phyloP scores from a whole-genome alignment of 2,888 invertebrate genomes.

The Graphium colonna region DNA sequence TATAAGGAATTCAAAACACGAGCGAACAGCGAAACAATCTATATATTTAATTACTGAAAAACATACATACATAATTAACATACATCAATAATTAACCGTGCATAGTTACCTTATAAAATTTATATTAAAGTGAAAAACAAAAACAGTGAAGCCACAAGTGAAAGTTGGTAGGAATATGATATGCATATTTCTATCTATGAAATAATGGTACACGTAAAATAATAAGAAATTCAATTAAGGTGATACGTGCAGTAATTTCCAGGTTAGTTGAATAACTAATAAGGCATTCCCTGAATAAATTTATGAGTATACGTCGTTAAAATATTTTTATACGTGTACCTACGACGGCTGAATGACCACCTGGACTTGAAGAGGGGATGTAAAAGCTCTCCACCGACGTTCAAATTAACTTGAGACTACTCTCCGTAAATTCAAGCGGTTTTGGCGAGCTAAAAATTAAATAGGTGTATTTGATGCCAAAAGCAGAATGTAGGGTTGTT shows the following conservation, averaged over 20 bases:
- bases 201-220: not conserved
- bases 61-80: too few species aligned
- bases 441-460: not conserved
- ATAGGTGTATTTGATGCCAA: not conserved
- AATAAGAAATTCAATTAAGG: not conserved
- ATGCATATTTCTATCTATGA: not conserved
- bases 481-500: too few species aligned
- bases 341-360: not conserved
- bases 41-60: too few species aligned
- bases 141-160: too few species aligned
- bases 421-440: conserved; percentile 10
- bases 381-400: conserved; percentile 13
- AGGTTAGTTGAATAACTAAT: not conserved
- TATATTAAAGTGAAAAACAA: too few species aligned
- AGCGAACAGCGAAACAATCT: too few species aligned
- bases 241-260: not conserved
- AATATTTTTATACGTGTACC: conserved; percentile 1
- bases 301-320: not conserved
- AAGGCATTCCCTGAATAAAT: not conserved
- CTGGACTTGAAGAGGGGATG: conserved; percentile 14
- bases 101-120: too few species aligned
- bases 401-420: conserved; percentile 18
- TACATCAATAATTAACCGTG: too few species aligned
- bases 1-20: too few species aligned
- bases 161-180: too few species aligned